Evolutionary conservation across 2,797 vertebrate species (phyloP).

Genomic region (Liasis olivaceus): DNA sequence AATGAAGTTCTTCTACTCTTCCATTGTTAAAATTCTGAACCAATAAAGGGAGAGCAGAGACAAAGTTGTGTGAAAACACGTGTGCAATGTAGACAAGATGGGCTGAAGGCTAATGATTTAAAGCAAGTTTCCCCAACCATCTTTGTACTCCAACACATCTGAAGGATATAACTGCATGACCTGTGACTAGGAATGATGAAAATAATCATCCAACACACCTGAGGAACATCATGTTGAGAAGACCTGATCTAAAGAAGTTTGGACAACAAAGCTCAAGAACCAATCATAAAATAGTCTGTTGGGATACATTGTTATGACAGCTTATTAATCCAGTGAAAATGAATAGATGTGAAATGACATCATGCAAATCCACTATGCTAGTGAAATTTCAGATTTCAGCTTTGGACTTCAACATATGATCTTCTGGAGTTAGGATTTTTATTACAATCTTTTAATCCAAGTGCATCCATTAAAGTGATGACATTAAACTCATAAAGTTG

Average conservation of each 20-base stretch:
- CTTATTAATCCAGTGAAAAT: background rate
- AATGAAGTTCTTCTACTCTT: background rate
- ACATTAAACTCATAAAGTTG: background rate
- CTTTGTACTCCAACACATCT: background rate
- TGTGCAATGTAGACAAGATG: background rate
- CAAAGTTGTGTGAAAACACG: background rate
- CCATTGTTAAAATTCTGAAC: background rate
- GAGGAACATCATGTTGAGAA: background rate
- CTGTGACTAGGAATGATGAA: background rate
- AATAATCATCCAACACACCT: background rate
- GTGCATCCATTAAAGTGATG: background rate
- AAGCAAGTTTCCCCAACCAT: background rate
- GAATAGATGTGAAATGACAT: background rate
- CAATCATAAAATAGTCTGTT: background rate
- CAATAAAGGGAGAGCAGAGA: background rate
- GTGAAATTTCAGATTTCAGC: background rate
- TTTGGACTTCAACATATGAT: background rate
- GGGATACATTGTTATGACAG: background rate
- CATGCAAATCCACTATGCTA: background rate
- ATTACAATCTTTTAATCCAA: background rate
- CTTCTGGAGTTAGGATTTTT: background rate
- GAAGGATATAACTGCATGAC: background rate
- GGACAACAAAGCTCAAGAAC: no score
- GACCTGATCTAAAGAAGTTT: background rate
- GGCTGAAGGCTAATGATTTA: no score